A percentile compares a stretch with the other conserved stretches of the same genome.
Conservation (phyloP, 2,113 vertebrate species). For the Mobula hypostoma region DNA sequence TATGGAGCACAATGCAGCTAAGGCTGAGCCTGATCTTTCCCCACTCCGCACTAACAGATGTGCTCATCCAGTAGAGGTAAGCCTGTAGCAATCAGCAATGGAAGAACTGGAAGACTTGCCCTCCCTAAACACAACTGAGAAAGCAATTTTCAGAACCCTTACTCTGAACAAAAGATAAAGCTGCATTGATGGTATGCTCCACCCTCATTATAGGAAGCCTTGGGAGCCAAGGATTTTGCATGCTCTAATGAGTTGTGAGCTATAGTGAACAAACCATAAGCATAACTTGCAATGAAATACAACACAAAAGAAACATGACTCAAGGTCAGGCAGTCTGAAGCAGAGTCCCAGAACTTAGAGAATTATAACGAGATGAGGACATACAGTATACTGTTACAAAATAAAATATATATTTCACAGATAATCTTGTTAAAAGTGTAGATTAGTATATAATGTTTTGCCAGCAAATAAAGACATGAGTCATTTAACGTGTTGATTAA, state of each 20-base stretch:
- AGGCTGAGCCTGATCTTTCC: not conserved
- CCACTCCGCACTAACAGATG: not conserved
- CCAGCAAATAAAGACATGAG: not conserved
- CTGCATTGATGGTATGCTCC: slow-evolving; percentile 26
- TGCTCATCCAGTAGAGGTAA: slow-evolving; percentile 6
- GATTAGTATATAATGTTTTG: not conserved
- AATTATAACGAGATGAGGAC: slow-evolving; percentile 6
- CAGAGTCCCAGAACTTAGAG: slow-evolving; percentile 22
- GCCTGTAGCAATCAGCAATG: slow-evolving; percentile 18
- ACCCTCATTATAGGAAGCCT: slow-evolving; percentile 28
- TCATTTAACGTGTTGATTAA: not conserved
- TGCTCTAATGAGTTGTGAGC: slow-evolving; percentile 30
- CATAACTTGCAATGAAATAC: slow-evolving; percentile 16
- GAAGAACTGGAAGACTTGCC: slow-evolving; percentile 7
- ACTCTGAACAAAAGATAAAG: slow-evolving; percentile 20
- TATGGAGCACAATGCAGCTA: slow-evolving; percentile 5
- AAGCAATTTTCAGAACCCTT: slow-evolving; percentile 20
- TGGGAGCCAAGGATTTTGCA: slow-evolving; percentile 9
- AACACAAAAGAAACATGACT: slow-evolving; percentile 27
- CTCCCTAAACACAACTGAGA: slow-evolving; percentile 11
- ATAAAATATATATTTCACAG: not conserved
- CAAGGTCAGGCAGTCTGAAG: slow-evolving; percentile 2
- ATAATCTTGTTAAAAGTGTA: not conserved
- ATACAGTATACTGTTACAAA: slow-evolving; percentile 3
- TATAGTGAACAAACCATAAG: slow-evolving; percentile 23